These are phyloP conservation scores for Panulirus ornatus DNA, from an alignment of 1,140 invertebrate species.

Conservation along the genomic window DNA sequence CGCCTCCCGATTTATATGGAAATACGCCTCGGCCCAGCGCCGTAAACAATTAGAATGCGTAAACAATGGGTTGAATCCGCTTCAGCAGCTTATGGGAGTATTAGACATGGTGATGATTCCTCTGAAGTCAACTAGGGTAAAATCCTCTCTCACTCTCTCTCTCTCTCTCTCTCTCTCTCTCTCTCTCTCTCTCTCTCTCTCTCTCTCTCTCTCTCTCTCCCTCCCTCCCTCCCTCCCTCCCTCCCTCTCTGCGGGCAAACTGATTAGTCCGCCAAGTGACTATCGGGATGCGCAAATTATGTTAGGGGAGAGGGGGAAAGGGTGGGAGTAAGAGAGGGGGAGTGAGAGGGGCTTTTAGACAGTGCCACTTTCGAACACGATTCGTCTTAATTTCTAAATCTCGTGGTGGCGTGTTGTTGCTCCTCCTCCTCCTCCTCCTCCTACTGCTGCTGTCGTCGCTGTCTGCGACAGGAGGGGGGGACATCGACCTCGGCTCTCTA, in stretches of 20 bases:
- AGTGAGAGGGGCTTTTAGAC: background rate
- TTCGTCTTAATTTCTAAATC: conserved; percentile 1
- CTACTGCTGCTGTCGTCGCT: no score
- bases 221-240: background rate
- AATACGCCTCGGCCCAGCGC: no score
- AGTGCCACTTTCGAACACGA: background rate
- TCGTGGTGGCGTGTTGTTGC: no score
- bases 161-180: background rate
- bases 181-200: background rate
- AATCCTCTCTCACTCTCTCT: background rate
- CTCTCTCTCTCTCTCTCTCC: background rate
- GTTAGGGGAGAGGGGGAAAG: no score
- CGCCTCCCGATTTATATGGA: no score
- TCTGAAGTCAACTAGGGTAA: conserved; percentile 10
- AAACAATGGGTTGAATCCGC: background rate
- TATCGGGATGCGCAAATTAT: conserved; percentile 54
- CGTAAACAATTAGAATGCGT: background rate
- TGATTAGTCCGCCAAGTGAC: conserved; percentile 50
- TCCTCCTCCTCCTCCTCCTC: background rate
- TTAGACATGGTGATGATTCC: conserved; percentile 28
- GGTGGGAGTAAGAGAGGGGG: no score
- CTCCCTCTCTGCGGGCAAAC: conserved; percentile 38
- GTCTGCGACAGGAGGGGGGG: no score
- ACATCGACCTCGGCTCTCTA: no score
- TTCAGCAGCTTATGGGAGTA: background rate